Evolutionary conservation across 2,888 invertebrate species (phyloP), one percentile per base, ranked within the genome.

Genomic region (Pyrocoelia pectoralis): DNA sequence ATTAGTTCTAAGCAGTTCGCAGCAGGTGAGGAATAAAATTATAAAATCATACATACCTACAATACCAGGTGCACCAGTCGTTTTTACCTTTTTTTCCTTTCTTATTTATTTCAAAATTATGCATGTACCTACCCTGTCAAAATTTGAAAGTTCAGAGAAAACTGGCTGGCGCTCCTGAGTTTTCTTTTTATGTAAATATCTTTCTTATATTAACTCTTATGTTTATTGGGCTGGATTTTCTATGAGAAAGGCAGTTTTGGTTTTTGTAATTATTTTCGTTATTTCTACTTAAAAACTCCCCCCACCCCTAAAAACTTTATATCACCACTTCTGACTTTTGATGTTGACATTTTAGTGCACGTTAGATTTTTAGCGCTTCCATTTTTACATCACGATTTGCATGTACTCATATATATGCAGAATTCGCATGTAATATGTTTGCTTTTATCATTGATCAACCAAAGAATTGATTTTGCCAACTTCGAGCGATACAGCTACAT

Each of bases 1-100:
- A 62, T 62, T 62, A 62, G 57, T 62, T 62, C 62, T 62, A 62
- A 62, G 62, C 62, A 62, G 62, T 62, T 62, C 57, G 56, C 62
- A 62, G 57, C 62, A 62, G 62, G 62, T 62, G 62, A 62, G 62
- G 53, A 58, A 12, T 14, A 52, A 52, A 29, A 51, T 28, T 24
- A 14, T 29, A 52, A 29, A 52, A 33, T 33, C 33, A 33, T 33
- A 33, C n/a, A 8, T 33, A 33, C 6, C 3, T 24, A 24, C 24
- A 33, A 33, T 33, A 10, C n/a, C 33, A 52, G 52, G 52, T 28
- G 33, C 17, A 52, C 18, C 52, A 38, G 33, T 13, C 29, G 10
- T 15, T 28, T n/a, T 17, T 13, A 33, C 15, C 28, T 29, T 52
- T 29, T 52, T 33, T 17, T 29, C 13, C 19, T 49, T 19, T 5